Base-by-base conservation (phyloP, 2,888 invertebrate genomes). In the Sicus ferrugineus region DNA sequence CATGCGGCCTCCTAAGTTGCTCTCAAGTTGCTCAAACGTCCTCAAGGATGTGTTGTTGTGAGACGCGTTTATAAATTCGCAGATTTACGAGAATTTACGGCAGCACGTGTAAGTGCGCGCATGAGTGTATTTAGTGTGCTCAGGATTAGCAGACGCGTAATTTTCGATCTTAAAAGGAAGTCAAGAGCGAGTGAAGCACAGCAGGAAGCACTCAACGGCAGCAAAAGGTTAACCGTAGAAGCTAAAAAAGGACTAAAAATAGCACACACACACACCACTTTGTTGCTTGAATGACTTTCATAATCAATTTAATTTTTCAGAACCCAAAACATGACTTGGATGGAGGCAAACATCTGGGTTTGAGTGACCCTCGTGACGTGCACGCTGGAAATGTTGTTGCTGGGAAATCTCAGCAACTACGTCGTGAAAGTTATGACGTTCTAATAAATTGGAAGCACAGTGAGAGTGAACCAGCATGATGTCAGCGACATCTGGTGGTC, bases 61-160 rank as follows among this genome's bases (percentile, higher is more conserved):
- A 16, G 48, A 48, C 31, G 63, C 63, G 19, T 63, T 63, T 30
- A 30, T 48, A 63, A 63, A 48, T 30, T 63, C 30, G 42, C 21
- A 28, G 26, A 46, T 19, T n/a, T n/a, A n/a, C n/a, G n/a, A n/a
- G n/a, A 66, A 66, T 66, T 66, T 66, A 52, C 65, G 42, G 56
- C 42, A 21, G 50, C 34, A 34, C 31, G 66, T 56, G 30, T 9
- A 16, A 28, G 46, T n/a, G 28, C 28, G 31, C 28, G 66, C 19
- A 28, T 42, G 14, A 46, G 42, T 28, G 46, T 48, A 11, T 58
- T 16, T 30, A n/a, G 21, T 34, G 3, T 50, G n/a, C 19, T 48
- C n/a, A 48, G 50, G 19, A 64, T 52, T 42, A 61, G 31, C 52
- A 34, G 31, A 50, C 50, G 23, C 26, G 28, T 38, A 50, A 48